Percentiles rank a stretch among this genome's conserved stretches.
Evolutionary conservation across 2,797 vertebrate genomes (phyloP).

Genomic region (Muscicapa comitata): DNA sequence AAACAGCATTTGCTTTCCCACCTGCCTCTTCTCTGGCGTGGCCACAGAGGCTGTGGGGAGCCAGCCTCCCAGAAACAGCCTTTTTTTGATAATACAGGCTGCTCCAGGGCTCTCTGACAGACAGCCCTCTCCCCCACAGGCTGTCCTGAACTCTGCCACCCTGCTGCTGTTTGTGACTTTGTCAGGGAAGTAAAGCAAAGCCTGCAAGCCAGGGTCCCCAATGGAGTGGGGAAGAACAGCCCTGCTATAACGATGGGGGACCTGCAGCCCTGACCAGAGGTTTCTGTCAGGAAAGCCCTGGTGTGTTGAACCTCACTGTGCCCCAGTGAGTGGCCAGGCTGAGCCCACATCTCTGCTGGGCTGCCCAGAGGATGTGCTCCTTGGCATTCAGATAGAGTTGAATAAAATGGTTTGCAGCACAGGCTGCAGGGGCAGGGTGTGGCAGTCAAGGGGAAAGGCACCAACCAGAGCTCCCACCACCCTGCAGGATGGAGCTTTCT

Average conservation of each 20-base stretch:
- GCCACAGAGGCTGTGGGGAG: neutral
- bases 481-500: neutral
- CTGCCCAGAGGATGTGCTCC: accelerated
- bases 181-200: neutral
- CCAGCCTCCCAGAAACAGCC: neutral
- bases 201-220: accelerated
- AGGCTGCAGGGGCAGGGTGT: neutral
- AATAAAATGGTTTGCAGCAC: neutral
- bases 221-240: neutral
- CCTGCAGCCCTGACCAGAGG: neutral
- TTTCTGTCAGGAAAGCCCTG: neutral
- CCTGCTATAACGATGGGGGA: accelerated
- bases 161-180: accelerated
- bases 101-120: neutral
- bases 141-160: neutral
- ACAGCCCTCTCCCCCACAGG: neutral
- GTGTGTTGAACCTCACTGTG: neutral
- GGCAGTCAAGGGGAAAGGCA: neutral
- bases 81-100: neutral
- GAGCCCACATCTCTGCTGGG: neutral
- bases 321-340: neutral
- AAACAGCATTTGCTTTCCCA: neutral
- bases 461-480: accelerated
- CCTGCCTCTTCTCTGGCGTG: neutral
- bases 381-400: neutral